Conservation (phyloP, 2,113 vertebrate species). For the Ursus arctos region DNA sequence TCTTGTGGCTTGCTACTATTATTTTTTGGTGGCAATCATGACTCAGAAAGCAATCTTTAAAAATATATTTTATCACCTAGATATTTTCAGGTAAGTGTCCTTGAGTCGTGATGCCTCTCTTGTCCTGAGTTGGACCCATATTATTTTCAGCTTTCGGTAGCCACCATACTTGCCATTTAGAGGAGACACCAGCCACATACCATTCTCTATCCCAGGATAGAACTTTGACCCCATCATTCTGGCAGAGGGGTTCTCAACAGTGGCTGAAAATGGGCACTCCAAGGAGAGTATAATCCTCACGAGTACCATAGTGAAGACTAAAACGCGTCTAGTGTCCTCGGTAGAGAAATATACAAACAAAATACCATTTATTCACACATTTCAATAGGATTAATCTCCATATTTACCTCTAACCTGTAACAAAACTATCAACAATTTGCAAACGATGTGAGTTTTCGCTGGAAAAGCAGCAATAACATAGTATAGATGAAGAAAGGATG, state of each 20-base stretch:
- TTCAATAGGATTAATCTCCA: background rate
- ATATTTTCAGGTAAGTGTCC: background rate
- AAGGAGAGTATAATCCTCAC: background rate
- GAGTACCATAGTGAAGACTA: background rate
- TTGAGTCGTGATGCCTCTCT: background rate
- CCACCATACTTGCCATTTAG: background rate
- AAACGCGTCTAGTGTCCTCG: background rate
- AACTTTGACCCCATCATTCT: too few relatives aligned
- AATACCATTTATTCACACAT: background rate
- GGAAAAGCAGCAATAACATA: background rate
- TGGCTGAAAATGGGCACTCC: background rate
- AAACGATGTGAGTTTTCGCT: background rate
- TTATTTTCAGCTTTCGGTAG: background rate
- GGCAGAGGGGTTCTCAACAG: background rate
- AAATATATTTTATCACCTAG: conserved; percentile 40
- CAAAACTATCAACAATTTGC: background rate
- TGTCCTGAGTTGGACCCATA: background rate
- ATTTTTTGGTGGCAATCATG: conserved; percentile 47
- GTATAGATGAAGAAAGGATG: background rate
- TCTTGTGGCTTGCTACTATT: conserved; percentile 28
- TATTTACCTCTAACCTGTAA: background rate
- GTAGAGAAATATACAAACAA: background rate
- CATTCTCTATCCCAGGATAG: background rate
- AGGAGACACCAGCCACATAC: background rate
- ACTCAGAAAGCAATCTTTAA: conserved; percentile 30